Base-by-base conservation (phyloP, 2,797 vertebrate species). In the Xyrichtys novacula region DNA sequence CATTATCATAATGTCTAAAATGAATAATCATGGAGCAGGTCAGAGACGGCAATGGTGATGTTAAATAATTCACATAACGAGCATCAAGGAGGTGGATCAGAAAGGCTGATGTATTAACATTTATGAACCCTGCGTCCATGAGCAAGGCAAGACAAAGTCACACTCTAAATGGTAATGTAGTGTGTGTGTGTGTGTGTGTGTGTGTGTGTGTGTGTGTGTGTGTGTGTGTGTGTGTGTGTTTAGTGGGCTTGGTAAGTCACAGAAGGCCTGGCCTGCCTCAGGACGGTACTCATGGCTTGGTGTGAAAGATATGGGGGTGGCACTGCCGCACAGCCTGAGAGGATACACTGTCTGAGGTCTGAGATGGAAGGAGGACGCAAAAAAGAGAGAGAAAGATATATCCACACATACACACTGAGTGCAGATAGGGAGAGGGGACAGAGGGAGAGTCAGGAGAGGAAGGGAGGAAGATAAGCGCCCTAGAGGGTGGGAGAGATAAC, bases 401-500 rank as follows among this genome's bases (percentile, higher is more conserved):
- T 19, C 8, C 39, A 60, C 36, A 53, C 57, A 57, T 25, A 69
- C 26, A 54, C 42, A 65, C 44, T 31, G 42, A 3, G 20, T 14
- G 38, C 31, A 73, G 54, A 70, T 34, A 60, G 34, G 61, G 56
- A 46, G 60, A 53, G 42, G 52, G 65, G 19, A 40, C 23, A 65
- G 63, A 67, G 58, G 49, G 49, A 54, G 68, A 84, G 75, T 47
- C 57, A 63, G 69, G 31, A 64, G 57, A 61, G 69, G 46, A 46
- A 77, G 76, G 56, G 69, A 74, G 73, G 43, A 57, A 86, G 84
- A 87, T 86, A 86, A 89, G 78, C 57, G 65, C 80, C 77, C 83
- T 69, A 81, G 88, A 87, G 84, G 86, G 87, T 85, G 86, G 76
- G 74, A 85, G 84, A 85, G 88, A 91, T 87, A 86, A 86, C 48